Percentiles rank a stretch among this genome's conserved stretches.
These are phyloP conservation scores for Xyliphius kryptos DNA, from an alignment of 2,113 vertebrate species.

Conservation along the genomic window DNA sequence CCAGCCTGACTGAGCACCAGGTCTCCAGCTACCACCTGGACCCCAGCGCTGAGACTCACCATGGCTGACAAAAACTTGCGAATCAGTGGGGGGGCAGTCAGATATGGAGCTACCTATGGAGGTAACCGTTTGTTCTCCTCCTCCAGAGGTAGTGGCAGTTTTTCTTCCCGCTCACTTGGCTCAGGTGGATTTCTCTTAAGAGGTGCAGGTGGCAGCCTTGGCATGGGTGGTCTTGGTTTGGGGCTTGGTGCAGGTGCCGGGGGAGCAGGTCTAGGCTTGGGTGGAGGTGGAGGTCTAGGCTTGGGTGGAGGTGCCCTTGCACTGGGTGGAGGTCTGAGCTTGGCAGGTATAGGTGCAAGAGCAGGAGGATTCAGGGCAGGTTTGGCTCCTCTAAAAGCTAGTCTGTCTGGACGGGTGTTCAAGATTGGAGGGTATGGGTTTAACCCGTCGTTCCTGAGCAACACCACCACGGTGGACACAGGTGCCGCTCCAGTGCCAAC, in stretches of 20 bases:
- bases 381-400: constrained; percentile 42
- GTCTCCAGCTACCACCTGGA: constrained; percentile 35
- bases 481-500: constrained; percentile 39
- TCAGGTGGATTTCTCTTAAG: constrained; percentile 1
- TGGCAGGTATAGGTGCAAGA: constrained; percentile 28
- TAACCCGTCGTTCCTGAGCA: constrained; percentile 48
- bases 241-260: constrained; percentile 15
- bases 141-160: constrained; percentile 22
- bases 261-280: constrained; percentile 7
- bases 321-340: constrained; percentile 11
- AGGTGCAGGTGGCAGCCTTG: constrained; percentile 23
- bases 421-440: constrained; percentile 54
- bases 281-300: constrained; percentile 26
- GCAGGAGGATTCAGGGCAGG: constrained; percentile 38
- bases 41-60: constrained; percentile 39
- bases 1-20: constrained; percentile 38
- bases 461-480: constrained; percentile 27
- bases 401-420: constrained; percentile 49
- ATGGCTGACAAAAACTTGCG: constrained; percentile 43
- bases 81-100: constrained; percentile 50
- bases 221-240: constrained; percentile 8
- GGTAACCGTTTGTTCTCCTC: constrained; percentile 47
- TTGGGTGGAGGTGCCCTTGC: constrained; percentile 12
- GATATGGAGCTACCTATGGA: constrained; percentile 54
- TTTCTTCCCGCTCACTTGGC: constrained; percentile 38